phyloP scores from a whole-genome alignment of 2,888 invertebrate genomes.

The Esperia sulphurella region DNA sequence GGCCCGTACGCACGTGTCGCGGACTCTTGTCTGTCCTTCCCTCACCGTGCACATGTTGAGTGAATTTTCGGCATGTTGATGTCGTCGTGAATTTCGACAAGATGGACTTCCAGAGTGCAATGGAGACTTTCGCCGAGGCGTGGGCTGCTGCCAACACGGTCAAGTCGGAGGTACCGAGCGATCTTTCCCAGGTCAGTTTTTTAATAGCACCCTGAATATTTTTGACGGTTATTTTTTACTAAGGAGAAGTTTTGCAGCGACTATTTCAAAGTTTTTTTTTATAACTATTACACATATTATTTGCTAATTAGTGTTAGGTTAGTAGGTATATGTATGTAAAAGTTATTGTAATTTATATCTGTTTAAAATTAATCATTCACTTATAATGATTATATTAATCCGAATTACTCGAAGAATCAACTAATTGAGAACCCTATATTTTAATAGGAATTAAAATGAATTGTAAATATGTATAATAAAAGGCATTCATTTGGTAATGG shows the following conservation, averaged over 20 bases:
- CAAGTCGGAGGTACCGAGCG: slow-evolving; percentile 80
- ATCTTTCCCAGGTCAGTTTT: slow-evolving; percentile 83
- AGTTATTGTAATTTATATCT: too few relatives aligned
- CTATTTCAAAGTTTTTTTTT: too few relatives aligned
- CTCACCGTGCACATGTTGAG: slow-evolving; percentile 56
- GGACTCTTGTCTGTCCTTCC: slow-evolving; percentile 27
- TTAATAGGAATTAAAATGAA: too few relatives aligned
- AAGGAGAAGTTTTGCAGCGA: slow-evolving; percentile 2
- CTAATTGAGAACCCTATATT: too few relatives aligned
- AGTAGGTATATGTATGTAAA: too few relatives aligned
- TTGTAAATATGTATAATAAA: too few relatives aligned
- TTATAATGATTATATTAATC: too few relatives aligned
- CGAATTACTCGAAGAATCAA: too few relatives aligned
- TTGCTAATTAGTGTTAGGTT: too few relatives aligned
- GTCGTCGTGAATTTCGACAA: slow-evolving; percentile 67
- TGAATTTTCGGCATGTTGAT: slow-evolving; percentile 73
- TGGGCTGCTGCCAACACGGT: slow-evolving; percentile 93
- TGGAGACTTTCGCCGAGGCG: slow-evolving; percentile 98
- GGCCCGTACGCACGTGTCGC: slow-evolving; percentile 71
- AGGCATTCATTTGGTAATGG: slow-evolving; percentile 8
- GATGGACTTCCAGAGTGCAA: slow-evolving; percentile 99
- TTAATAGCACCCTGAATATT: slow-evolving; percentile 5
- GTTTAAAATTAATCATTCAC: too few relatives aligned
- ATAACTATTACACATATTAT: too few relatives aligned
- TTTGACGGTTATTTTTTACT: background rate